Percentiles rank a stretch among this genome's conserved stretches.
These are phyloP conservation scores for Hypselothyrea guttata DNA, from an alignment of 2,888 invertebrate species.

Conservation along the genomic window DNA sequence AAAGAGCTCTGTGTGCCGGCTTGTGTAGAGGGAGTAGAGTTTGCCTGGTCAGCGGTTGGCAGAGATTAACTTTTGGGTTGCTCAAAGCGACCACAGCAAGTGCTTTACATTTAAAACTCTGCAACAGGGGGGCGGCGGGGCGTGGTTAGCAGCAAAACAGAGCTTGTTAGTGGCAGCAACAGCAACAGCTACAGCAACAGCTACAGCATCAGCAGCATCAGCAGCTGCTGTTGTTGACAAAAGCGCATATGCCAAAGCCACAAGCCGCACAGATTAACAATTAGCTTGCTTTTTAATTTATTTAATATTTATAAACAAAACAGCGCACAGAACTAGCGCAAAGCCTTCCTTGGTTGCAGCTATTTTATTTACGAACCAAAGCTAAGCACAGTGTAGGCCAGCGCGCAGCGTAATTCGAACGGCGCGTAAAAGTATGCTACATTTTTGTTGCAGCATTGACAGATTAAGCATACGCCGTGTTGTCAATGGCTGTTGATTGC, in stretches of 20 bases:
- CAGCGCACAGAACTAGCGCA: too few species aligned
- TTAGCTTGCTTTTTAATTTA: slow-evolving; percentile 68
- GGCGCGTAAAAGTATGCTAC: slow-evolving; percentile 9
- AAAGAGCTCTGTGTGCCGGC: too few species aligned
- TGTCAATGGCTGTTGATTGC: slow-evolving; percentile 13
- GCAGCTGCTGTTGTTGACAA: slow-evolving; percentile 45
- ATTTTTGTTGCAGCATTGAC: slow-evolving; percentile 1
- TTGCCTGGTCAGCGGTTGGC: slow-evolving; percentile 70
- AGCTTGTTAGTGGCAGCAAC: slow-evolving; percentile 70
- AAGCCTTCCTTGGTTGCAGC: too few species aligned
- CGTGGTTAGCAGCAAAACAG: slow-evolving; percentile 35
- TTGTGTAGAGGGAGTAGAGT: slow-evolving; percentile 6
- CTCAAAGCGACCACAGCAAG: slow-evolving; percentile 76
- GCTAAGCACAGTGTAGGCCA: too few species aligned
- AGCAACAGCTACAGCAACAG: slow-evolving; percentile 2
- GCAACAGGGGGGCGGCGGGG: slow-evolving; percentile 13
- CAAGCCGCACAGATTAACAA: slow-evolving; percentile 74
- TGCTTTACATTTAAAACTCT: slow-evolving; percentile 74
- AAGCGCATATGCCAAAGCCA: slow-evolving; percentile 63
- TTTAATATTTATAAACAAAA: slow-evolving; percentile 70
- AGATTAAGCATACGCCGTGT: slow-evolving; percentile 8
- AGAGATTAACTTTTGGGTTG: slow-evolving; percentile 77
- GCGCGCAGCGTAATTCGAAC: background rate
- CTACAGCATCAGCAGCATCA: slow-evolving; percentile 6
- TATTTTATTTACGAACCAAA: too few species aligned